A percentile compares a stretch with the other conserved stretches of the same genome.
Conservation (phyloP, 2,113 vertebrate genomes). For the Rhinolophus ferrumequinum region DNA sequence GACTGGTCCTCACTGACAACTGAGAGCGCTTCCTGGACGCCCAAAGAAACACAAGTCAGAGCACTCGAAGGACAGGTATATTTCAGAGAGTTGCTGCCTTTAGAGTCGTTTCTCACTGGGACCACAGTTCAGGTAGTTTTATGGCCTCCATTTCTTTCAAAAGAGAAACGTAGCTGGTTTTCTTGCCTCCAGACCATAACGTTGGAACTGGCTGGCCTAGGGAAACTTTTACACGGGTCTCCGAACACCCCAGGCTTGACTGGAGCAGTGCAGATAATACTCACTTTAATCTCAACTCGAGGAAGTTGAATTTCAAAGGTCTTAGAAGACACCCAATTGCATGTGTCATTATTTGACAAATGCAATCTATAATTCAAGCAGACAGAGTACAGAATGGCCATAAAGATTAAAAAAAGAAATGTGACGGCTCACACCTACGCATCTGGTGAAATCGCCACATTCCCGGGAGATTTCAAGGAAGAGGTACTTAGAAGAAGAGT, state of each 20-base stretch:
- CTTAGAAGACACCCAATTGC: constrained; percentile 70
- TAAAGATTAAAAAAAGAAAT: constrained; percentile 46
- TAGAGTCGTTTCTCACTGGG: not conserved
- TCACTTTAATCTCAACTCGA: constrained; percentile 68
- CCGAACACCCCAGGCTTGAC: not conserved
- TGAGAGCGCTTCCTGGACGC: constrained; percentile 90
- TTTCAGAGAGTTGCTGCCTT: not conserved
- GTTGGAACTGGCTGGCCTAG: not conserved
- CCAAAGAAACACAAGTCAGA: constrained; percentile 53
- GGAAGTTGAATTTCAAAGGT: constrained; percentile 79
- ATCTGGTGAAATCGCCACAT: constrained; percentile 38
- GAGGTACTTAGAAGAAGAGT: not conserved
- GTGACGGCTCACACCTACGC: constrained; percentile 48
- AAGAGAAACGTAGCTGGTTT: not conserved
- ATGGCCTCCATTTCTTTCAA: not conserved
- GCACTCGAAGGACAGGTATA: accelerated
- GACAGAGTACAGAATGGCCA: constrained; percentile 17
- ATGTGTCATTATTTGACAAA: constrained; percentile 76
- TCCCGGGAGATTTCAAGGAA: not conserved
- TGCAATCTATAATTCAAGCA: constrained; percentile 68
- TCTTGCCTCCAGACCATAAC: not conserved
- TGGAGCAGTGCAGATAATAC: not conserved
- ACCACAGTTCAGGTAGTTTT: accelerated
- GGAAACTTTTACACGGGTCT: not conserved
- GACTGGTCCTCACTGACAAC: constrained; percentile 95